Conservation (phyloP, 1,140 invertebrate species). For the Bombus superbus region DNA sequence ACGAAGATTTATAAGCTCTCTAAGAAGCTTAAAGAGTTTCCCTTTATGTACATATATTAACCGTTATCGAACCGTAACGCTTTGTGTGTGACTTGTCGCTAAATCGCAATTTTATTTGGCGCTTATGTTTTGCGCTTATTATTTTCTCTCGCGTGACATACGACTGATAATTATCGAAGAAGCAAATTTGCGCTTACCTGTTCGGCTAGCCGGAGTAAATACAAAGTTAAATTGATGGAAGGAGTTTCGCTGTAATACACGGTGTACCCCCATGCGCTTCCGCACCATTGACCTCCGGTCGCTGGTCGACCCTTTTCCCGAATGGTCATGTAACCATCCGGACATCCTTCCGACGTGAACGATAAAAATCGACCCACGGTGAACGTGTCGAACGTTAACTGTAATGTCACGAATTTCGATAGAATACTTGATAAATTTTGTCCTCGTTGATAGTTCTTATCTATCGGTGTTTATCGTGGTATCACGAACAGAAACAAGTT, state of each 20-base stretch:
- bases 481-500: not conserved
- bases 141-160: no score
- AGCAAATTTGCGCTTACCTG: slow-evolving; percentile 83
- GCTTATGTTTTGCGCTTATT: no score
- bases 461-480: no score
- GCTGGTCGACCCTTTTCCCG: slow-evolving; percentile 87
- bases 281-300: slow-evolving; percentile 92
- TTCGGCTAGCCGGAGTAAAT: slow-evolving; percentile 87
- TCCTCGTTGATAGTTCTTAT: not conserved
- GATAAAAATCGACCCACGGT: slow-evolving; percentile 89
- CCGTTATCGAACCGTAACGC: no score
- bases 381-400: slow-evolving; percentile 90
- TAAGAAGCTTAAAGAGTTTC: no score
- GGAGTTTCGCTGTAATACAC: slow-evolving; percentile 93
- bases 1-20: no score
- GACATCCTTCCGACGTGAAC: slow-evolving; percentile 90
- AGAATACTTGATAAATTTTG: not conserved
- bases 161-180: not conserved
- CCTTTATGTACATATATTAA: no score
- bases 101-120: no score
- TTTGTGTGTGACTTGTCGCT: no score
- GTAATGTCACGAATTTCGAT: slow-evolving; percentile 51
- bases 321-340: slow-evolving; percentile 91
- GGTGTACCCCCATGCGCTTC: slow-evolving; percentile 92
- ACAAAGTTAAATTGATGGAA: slow-evolving; percentile 89